These are phyloP conservation scores for Cremastobaeus sp. DNA, from an alignment of 2,888 invertebrate species.

Conservation along the genomic window DNA sequence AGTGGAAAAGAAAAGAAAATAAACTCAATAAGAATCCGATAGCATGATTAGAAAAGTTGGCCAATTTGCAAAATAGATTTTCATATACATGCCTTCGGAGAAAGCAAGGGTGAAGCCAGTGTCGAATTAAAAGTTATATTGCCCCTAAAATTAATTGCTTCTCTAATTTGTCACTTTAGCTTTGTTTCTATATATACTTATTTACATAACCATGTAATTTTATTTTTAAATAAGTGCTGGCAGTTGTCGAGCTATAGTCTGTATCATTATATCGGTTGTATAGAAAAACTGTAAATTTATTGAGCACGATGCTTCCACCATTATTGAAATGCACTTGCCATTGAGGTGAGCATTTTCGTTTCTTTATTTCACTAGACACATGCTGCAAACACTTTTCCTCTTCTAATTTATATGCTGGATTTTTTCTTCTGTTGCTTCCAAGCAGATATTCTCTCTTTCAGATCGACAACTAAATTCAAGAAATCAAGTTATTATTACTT, in stretches of 20 bases:
- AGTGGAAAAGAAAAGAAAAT: too few species aligned
- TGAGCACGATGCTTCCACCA: conserved; percentile 66
- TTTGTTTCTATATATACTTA: conserved; percentile 50
- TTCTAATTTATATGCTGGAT: conserved; percentile 70
- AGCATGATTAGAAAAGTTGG: too few species aligned
- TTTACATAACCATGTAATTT: conserved; percentile 68
- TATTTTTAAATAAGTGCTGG: conserved; percentile 69
- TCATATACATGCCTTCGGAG: not conserved
- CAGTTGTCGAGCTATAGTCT: conserved; percentile 77
- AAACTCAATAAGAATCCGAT: too few species aligned
- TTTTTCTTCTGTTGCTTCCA: conserved; percentile 91
- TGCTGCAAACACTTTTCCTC: not conserved
- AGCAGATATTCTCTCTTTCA: conserved; percentile 90
- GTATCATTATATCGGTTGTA: conserved; percentile 66
- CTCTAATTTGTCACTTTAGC: conserved; percentile 5
- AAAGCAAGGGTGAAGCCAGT: conserved; percentile 2
- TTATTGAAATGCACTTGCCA: conserved; percentile 28
- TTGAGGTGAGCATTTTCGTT: not conserved
- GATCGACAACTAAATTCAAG: conserved; percentile 84
- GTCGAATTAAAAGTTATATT: conserved; percentile 15
- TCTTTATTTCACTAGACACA: conserved; percentile 2
- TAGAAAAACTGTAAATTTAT: conserved; percentile 75
- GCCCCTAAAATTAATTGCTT: conserved; percentile 21
- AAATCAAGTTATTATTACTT: conserved; percentile 2
- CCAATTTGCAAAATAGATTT: too few species aligned